A percentile compares a stretch with the other conserved stretches of the same genome.
Evolutionary conservation across 1,140 invertebrate genomes (phyloP).

Genomic region (Heliothis subflexa): DNA sequence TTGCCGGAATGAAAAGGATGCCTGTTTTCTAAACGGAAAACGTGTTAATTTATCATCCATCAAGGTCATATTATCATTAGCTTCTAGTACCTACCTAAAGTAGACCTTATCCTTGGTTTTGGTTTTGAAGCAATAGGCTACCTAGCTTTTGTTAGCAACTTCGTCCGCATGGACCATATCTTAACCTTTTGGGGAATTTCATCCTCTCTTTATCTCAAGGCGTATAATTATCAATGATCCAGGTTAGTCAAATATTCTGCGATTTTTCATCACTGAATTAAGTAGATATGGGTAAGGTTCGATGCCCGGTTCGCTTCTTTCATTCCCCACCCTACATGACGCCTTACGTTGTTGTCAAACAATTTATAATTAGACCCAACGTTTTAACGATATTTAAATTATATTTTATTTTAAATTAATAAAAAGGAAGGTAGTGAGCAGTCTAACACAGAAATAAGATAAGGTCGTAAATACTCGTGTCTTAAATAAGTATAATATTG

Average conservation of each 20-base stretch:
- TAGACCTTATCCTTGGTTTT: too few species aligned
- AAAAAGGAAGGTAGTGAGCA: background rate
- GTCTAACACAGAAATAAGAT: background rate
- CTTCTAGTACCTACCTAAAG: background rate
- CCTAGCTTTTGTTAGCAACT: too few species aligned
- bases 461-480: background rate
- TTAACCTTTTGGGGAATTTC: too few species aligned
- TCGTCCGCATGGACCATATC: too few species aligned
- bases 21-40: conserved; percentile 53
- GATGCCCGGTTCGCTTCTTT: background rate
- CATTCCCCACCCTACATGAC: background rate
- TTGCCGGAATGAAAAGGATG: conserved; percentile 40
- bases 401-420: background rate
- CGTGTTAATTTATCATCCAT: conserved; percentile 7
- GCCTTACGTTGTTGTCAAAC: background rate
- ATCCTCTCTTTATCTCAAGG: too few species aligned
- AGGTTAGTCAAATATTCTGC: too few species aligned
- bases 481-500: background rate
- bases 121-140: too few species aligned
- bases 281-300: background rate
- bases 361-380: too few species aligned
- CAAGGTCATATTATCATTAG: conserved; percentile 2
- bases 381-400: too few species aligned
- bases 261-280: too few species aligned
- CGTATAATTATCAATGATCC: too few species aligned